A percentile compares a stretch with the other conserved stretches of the same genome.
These are phyloP conservation scores for Drosophila insularis DNA, from an alignment of 1,140 invertebrate species.

Conservation along the genomic window DNA sequence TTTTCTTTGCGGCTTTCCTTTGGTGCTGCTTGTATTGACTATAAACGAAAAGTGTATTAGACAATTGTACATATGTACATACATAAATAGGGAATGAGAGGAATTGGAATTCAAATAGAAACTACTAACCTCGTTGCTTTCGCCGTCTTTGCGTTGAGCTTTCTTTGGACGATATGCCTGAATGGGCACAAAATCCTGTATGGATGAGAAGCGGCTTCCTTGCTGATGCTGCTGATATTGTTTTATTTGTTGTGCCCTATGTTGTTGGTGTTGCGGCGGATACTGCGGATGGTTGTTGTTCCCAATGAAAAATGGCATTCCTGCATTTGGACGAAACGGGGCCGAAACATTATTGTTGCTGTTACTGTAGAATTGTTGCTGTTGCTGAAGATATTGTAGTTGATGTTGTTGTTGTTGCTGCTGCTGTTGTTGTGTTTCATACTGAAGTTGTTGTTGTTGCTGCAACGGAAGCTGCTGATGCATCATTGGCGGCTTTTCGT, in stretches of 20 bases:
- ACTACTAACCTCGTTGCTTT: conserved; percentile 5
- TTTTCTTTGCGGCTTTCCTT: neutral
- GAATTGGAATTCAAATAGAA: no score
- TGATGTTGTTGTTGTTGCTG: neutral
- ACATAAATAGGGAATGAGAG: no score
- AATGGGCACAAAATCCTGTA: conserved; percentile 64
- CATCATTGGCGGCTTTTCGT: neutral
- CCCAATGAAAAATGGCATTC: neutral
- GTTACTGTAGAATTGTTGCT: conserved; percentile 1
- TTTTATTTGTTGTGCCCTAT: conserved; percentile 6
- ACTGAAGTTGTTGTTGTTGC: neutral
- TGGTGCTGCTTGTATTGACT: neutral
- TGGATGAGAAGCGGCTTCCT: conserved; percentile 30
- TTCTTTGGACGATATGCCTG: conserved; percentile 64
- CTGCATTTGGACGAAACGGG: neutral
- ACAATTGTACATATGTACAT: no score
- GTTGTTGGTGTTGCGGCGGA: neutral
- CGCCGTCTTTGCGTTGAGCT: neutral
- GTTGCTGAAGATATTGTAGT: neutral
- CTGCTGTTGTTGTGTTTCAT: neutral
- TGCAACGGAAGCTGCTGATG: neutral
- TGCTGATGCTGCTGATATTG: neutral
- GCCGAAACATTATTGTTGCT: conserved; percentile 1
- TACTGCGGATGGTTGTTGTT: neutral
- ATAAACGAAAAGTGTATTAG: no score